These are phyloP conservation scores for Sakesphorus luctuosus DNA, from an alignment of 2,113 vertebrate species.

Conservation along the genomic window DNA sequence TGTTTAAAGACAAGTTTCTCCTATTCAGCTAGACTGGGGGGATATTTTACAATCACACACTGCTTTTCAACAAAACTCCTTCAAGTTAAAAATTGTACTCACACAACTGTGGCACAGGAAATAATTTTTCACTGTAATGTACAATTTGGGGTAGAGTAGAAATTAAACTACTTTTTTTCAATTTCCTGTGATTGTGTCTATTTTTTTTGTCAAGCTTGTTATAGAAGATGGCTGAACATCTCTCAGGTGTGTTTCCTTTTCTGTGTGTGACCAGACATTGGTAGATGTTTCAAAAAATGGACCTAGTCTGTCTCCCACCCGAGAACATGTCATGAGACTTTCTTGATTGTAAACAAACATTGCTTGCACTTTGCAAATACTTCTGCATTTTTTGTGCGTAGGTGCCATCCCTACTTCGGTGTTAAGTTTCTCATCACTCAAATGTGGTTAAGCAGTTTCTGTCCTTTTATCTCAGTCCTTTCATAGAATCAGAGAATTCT, in stretches of 20 bases:
- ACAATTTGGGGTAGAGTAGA: neutral
- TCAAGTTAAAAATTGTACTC: neutral
- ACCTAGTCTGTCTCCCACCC: neutral
- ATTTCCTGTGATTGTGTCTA: neutral
- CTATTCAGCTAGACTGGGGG: neutral
- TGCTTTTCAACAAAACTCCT: neutral
- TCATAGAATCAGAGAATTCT: neutral
- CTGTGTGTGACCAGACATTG: neutral
- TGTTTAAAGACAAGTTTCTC: neutral
- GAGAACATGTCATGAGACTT: neutral
- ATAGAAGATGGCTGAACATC: neutral
- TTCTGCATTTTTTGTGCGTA: neutral
- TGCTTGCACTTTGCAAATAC: neutral
- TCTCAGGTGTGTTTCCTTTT: neutral
- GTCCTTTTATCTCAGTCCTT: neutral
- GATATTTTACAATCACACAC: neutral
- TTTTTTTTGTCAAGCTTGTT: neutral
- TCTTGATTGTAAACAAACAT: neutral
- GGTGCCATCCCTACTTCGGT: neutral
- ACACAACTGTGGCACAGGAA: neutral
- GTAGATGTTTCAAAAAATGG: neutral
- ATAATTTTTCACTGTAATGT: neutral
- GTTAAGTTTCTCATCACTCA: neutral
- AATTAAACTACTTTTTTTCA: neutral
- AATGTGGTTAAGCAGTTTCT: neutral